Evolutionary conservation across 2,113 vertebrate genomes (phyloP).

Genomic region (Brachirus orientalis): DNA sequence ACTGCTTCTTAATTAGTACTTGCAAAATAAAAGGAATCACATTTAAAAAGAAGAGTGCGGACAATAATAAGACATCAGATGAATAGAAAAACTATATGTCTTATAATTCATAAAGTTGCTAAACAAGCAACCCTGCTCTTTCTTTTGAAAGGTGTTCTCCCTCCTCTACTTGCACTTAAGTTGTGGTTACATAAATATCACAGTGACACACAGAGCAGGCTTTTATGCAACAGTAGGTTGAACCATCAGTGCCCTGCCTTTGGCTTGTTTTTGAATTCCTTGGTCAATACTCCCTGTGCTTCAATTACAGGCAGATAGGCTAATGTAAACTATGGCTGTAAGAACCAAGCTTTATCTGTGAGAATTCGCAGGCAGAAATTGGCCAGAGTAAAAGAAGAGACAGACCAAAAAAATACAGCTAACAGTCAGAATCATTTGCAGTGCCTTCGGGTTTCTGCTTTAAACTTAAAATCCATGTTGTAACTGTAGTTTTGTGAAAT

Average conservation of each 20-base stretch:
- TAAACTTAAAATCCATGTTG: conserved; percentile 26
- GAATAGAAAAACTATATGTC: too few relatives aligned
- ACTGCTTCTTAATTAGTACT: too few relatives aligned
- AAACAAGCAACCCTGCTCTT: too few relatives aligned
- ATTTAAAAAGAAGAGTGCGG: too few relatives aligned
- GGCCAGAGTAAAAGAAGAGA: neutral
- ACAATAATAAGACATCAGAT: too few relatives aligned
- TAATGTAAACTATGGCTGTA: neutral
- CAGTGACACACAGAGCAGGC: conserved; percentile 34
- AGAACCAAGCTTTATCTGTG: conserved; percentile 15
- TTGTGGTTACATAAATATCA: conserved; percentile 64
- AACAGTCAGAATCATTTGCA: conserved; percentile 10
- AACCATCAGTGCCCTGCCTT: too few relatives aligned
- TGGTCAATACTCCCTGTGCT: conserved; percentile 9
- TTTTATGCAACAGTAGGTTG: conserved; percentile 57
- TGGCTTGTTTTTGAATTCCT: conserved; percentile 32
- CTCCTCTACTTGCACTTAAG: conserved; percentile 44
- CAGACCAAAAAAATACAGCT: neutral
- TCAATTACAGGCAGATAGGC: neutral
- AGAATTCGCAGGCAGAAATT: neutral
- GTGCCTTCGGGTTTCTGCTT: conserved; percentile 18
- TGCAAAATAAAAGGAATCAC: too few relatives aligned
- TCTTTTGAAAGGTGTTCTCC: conserved; percentile 20
- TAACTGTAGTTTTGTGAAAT: conserved; percentile 33
- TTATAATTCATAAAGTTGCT: neutral